Evolutionary conservation across 1,140 invertebrate species (phyloP).

Genomic region (Penaeus vannamei): DNA sequence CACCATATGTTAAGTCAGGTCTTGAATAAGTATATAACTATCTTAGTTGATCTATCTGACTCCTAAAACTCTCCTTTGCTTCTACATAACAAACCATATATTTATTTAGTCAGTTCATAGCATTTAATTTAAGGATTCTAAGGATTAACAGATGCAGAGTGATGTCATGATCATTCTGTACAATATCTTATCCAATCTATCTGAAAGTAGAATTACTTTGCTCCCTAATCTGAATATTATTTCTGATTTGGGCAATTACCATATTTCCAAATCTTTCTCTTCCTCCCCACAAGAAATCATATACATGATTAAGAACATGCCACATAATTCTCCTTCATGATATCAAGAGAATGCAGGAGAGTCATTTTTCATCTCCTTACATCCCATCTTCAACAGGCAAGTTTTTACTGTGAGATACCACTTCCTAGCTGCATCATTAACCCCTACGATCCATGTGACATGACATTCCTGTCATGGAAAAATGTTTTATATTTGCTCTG

Average conservation of each 20-base stretch:
- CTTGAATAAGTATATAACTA: conserved; percentile 30
- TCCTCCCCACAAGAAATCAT: conserved; percentile 24
- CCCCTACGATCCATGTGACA: no score
- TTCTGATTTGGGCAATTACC: conserved; percentile 4
- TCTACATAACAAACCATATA: conserved; percentile 17
- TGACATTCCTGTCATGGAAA: no score
- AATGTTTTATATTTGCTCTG: not conserved
- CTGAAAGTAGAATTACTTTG: conserved; percentile 25
- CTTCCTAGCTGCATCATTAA: no score
- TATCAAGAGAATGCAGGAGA: conserved; percentile 20
- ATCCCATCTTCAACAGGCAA: conserved; percentile 6
- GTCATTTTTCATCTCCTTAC: conserved; percentile 21
- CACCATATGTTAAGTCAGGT: conserved; percentile 23
- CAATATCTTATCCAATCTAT: conserved; percentile 8
- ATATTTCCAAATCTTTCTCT: conserved; percentile 11
- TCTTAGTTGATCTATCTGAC: conserved; percentile 18
- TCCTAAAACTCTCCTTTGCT: conserved; percentile 14
- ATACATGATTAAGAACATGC: not conserved
- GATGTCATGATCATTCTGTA: conserved; percentile 7
- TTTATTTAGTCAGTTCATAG: not conserved
- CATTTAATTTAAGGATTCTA: conserved; percentile 10
- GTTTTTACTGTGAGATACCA: no score
- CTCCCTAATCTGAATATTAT: conserved; percentile 17
- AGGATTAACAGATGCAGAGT: conserved; percentile 21
- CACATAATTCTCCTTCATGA: not conserved